These are phyloP conservation scores for Brachionus calyciflorus DNA, from an alignment of 1,140 invertebrate species.

Conservation along the genomic window DNA sequence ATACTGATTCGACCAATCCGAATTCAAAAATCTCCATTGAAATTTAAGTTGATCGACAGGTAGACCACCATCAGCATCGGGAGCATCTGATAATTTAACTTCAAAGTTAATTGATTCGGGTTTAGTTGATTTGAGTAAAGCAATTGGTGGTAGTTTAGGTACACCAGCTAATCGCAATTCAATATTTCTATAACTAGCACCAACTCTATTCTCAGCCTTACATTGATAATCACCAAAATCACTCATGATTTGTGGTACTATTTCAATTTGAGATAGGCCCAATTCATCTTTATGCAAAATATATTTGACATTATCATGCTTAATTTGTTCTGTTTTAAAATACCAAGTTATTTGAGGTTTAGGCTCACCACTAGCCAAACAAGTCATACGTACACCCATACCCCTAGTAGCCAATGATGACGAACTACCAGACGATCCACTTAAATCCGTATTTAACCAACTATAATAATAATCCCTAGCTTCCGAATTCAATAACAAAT, in stretches of 20 bases:
- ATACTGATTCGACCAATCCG: conserved; percentile 17
- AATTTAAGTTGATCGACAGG: conserved; percentile 5
- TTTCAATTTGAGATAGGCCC: conserved; percentile 14
- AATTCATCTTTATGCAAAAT: neutral
- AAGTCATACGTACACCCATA: neutral
- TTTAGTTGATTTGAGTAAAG: neutral
- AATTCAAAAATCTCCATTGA: conserved; percentile 35
- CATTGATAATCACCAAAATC: conserved; percentile 42
- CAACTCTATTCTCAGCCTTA: conserved; percentile 9
- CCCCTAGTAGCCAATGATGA: neutral
- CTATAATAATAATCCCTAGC: conserved; percentile 5
- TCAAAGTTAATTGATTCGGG: conserved; percentile 2
- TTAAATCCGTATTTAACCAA: conserved; percentile 2
- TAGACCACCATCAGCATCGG: neutral
- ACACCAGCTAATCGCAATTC: neutral
- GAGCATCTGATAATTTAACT: neutral
- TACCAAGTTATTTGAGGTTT: conserved; percentile 33
- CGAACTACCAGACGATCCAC: neutral
- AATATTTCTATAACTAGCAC: neutral
- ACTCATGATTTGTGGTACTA: neutral
- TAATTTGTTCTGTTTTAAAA: conserved; percentile 1
- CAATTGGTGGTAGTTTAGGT: neutral
- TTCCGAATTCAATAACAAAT: neutral
- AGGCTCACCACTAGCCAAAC: conserved; percentile 21
- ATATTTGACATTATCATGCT: conserved; percentile 1